These are phyloP conservation scores for Gallinago paraguaiae DNA, from an alignment of 2,113 vertebrate species.

Conservation along the genomic window DNA sequence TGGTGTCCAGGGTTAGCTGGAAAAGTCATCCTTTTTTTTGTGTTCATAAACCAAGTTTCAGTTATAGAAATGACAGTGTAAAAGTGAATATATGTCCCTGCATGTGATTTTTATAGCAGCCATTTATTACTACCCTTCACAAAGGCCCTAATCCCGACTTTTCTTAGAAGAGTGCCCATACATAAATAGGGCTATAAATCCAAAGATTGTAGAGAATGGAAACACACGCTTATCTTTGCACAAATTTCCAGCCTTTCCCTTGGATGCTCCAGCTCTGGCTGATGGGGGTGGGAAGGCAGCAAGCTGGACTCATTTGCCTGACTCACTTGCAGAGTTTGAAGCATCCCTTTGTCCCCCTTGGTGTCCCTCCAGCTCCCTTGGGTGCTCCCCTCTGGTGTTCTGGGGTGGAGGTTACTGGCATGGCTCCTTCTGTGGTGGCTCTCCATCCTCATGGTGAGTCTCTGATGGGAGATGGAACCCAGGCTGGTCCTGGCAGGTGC, in stretches of 20 bases:
- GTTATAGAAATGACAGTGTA: neutral
- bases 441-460: fast-evolving
- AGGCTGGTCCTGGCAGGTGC: neutral
- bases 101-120: neutral
- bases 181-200: neutral
- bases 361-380: fast-evolving
- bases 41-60: neutral
- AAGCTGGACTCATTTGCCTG: neutral
- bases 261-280: neutral
- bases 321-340: fast-evolving
- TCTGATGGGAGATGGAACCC: neutral
- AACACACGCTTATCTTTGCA: fast-evolving
- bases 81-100: neutral
- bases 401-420: fast-evolving
- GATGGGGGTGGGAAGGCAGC: neutral
- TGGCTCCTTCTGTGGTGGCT: fast-evolving
- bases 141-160: neutral
- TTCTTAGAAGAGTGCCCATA: neutral
- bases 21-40: neutral
- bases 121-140: neutral
- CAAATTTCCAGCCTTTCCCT: fast-evolving
- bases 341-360: fast-evolving
- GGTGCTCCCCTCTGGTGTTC: neutral
- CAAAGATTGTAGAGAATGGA: neutral
- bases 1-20: neutral